A percentile compares a stretch with the other conserved stretches of the same genome.
phyloP scores from a whole-genome alignment of 2,888 invertebrate genomes.

The Machimus rusticus region DNA sequence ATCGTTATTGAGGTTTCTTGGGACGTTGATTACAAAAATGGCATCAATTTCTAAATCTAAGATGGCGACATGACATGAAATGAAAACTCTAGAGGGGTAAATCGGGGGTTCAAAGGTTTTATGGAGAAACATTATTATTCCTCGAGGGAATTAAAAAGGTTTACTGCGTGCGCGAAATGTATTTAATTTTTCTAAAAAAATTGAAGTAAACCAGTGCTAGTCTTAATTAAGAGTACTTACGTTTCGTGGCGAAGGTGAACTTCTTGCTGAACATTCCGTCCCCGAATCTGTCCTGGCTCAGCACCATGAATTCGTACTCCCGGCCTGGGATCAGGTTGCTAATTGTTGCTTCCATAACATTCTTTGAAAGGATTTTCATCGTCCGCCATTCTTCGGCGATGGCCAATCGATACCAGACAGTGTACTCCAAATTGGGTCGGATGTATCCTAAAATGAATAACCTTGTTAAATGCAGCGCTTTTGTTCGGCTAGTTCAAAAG shows the following conservation, averaged over 20 bases:
- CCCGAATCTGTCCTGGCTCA: slow-evolving; percentile 85
- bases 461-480: not conserved
- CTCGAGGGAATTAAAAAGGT: too few species aligned
- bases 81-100: too few species aligned
- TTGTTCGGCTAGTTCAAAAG: not conserved
- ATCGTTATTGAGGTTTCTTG: too few species aligned
- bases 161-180: too few species aligned
- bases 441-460: slow-evolving; percentile 67
- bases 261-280: slow-evolving; percentile 91
- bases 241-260: slow-evolving; percentile 76
- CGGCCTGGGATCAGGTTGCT: slow-evolving; percentile 76
- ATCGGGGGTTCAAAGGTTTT: too few species aligned
- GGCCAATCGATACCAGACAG: slow-evolving; percentile 83
- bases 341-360: slow-evolving; percentile 80
- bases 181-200: too few species aligned
- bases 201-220: too few species aligned
- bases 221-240: slow-evolving; percentile 50
- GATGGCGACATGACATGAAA: too few species aligned
- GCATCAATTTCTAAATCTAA: too few species aligned
- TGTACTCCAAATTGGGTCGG: slow-evolving; percentile 80
- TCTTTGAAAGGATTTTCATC: slow-evolving; percentile 75
- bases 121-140: too few species aligned
- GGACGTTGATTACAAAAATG: too few species aligned
- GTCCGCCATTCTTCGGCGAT: slow-evolving; percentile 85
- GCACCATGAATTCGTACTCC: slow-evolving; percentile 90